These are phyloP conservation scores for Agrochola macilenta DNA, from an alignment of 2,888 invertebrate species.

Conservation along the genomic window DNA sequence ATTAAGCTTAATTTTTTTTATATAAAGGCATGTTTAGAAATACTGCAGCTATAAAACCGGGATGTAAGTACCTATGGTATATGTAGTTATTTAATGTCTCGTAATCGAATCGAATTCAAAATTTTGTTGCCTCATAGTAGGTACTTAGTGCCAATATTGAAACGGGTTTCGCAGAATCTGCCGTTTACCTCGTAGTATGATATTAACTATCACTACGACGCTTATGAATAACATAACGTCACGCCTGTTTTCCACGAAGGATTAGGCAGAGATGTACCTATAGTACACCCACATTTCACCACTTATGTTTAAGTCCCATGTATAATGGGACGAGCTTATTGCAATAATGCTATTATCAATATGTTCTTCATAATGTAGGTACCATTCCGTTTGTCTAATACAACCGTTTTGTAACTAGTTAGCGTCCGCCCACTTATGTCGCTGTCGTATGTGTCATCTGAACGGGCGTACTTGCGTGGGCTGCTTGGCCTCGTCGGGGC, in stretches of 20 bases:
- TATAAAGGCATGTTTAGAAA: background rate
- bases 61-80: background rate
- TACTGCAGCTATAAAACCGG: background rate
- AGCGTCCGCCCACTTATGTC: background rate
- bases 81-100: background rate
- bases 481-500: slow-evolving; percentile 13
- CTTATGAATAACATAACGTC: background rate
- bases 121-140: background rate
- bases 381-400: background rate
- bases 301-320: background rate
- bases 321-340: background rate
- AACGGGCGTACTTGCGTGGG: slow-evolving; percentile 13
- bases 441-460: slow-evolving; percentile 6
- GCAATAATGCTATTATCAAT: slow-evolving; percentile 1
- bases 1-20: background rate
- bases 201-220: background rate
- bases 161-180: background rate
- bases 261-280: background rate
- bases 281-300: no score
- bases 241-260: no score
- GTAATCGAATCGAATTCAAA: no score
- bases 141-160: background rate
- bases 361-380: background rate
- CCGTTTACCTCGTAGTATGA: background rate
- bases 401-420: slow-evolving; percentile 20